Base-by-base conservation (phyloP, 2,888 invertebrate genomes). In the Galerucella calmariensis region DNA sequence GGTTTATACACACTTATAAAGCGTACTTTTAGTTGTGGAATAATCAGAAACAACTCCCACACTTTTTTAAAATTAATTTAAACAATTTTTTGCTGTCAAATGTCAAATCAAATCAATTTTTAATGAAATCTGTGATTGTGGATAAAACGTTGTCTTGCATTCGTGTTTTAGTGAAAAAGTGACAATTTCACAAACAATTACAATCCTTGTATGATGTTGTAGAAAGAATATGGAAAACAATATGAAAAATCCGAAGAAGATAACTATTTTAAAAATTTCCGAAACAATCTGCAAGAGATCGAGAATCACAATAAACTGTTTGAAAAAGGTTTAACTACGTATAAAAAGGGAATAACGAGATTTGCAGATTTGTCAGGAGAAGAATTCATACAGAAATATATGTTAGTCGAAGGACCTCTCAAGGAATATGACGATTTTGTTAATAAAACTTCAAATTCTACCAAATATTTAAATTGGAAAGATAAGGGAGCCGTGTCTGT, bases 291-390 rank as follows among this genome's bases (percentile, higher is more conserved):
- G n/a, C 27, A 70, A 35, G 69, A 59, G 56, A 73, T 77, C 11
- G 68, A 70, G 48, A 9, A 63, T 12, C 77, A 77, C 35, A 77
- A 77, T 62, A 69, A 48, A 16, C 66, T 67, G 1, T 75, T 51
- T 35, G 71, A 75, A n/a, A 65, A 75, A 61, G 73, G 75, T 12
- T 35, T 73, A 27, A 70, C 63, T 11, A 67, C 77, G 14, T 77
- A 75, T 63, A 75, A 67, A 41, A 59, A 71, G 70, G 68, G 73
- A 11, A 35, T 77, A 11, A 77, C 72, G 11, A 62, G 73, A 67
- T 77, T 77, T 53, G 71, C 77, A 20, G 77, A 77, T 66, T 59
- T 77, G 68, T 71, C 73, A n/a, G 24, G 41, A 51, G 73, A 75
- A 65, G 77, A 77, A 65, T 71, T 71, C 20, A 53, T 56, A 41